These are phyloP conservation scores for Acromyrmex echinatior DNA, from an alignment of 1,140 invertebrate genomes.

Conservation along the genomic window DNA sequence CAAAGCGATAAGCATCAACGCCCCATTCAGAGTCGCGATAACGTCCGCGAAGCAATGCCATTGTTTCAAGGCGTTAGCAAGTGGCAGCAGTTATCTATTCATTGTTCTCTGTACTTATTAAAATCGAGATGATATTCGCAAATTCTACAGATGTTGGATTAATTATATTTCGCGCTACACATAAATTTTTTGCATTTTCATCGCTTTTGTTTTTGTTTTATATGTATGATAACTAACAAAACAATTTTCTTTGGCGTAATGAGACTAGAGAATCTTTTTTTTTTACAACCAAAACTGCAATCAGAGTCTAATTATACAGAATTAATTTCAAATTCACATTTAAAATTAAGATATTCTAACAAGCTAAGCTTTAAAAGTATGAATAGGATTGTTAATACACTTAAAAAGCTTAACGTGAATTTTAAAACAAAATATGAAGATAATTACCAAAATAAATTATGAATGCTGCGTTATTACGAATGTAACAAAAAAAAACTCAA, in stretches of 20 bases:
- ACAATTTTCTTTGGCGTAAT: background rate
- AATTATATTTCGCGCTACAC: conserved; percentile 1
- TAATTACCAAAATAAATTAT: background rate
- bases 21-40: conserved; percentile 74
- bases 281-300: background rate
- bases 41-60: conserved; percentile 63
- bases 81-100: conserved; percentile 72
- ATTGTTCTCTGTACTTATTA: conserved; percentile 81
- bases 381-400: background rate
- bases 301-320: background rate
- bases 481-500: background rate
- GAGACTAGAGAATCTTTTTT: background rate
- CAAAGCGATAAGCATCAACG: conserved; percentile 75
- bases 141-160: background rate
- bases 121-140: conserved; percentile 70
- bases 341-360: background rate
- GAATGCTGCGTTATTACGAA: background rate
- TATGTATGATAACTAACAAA: background rate
- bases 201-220: background rate
- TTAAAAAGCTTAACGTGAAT: background rate
- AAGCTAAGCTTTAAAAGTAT: background rate
- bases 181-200: background rate
- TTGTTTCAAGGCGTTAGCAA: conserved; percentile 70
- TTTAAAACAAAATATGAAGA: background rate
- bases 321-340: background rate